Base-by-base conservation (phyloP, 64 coral and sea anemone genomes). In the Stichodactyla helianthus region DNA sequence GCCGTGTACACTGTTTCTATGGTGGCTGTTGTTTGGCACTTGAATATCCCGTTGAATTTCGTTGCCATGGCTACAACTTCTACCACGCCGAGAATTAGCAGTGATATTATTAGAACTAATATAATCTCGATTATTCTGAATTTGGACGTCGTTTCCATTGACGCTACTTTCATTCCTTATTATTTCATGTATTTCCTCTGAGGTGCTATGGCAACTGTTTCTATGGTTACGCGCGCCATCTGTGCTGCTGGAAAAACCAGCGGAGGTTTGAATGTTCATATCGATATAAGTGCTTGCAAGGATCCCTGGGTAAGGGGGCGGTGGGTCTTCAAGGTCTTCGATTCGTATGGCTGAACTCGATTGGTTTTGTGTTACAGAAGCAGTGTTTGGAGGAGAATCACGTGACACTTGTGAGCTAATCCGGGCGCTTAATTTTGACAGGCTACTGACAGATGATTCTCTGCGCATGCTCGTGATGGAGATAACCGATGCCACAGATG, bases 401-500 rank as follows among this genome's bases (percentile, higher is more conserved):
- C 15, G 22, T 27, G 55, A 55, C 11, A 23, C 26, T 18, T n/a
- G 84, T 18, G 25, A 52, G 7, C 23, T 61, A 68, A 86, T 23
- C 20, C 54, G 63, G 71, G 27, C 20, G 63, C 83, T 86, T 15
- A 85, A 54, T 74, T 78, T 16, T 5, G 89, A 86, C 53, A 91
- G 51, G 25, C 60, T 83, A 51, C 78, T 88, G 17, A 62, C 31
- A n/a, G 71, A 68, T 5, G 68, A 87, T 17, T n/a, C 55, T 64
- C 71, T 83, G 78, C 89, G 77, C 13, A 59, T 77, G 79, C 87
- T 85, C 16, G 52, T 67, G 20, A 82, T 89, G 5, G 85, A 78
- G 18, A 61, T 52, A 19, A 82, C 65, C 23, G 64, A 65, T n/a
- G 89, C 44, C 26, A 91, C 5, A n/a, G 89, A 88, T 18, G 15